Evolutionary conservation across 2,888 invertebrate species (phyloP).

Genomic region (Drosophila picticornis): DNA sequence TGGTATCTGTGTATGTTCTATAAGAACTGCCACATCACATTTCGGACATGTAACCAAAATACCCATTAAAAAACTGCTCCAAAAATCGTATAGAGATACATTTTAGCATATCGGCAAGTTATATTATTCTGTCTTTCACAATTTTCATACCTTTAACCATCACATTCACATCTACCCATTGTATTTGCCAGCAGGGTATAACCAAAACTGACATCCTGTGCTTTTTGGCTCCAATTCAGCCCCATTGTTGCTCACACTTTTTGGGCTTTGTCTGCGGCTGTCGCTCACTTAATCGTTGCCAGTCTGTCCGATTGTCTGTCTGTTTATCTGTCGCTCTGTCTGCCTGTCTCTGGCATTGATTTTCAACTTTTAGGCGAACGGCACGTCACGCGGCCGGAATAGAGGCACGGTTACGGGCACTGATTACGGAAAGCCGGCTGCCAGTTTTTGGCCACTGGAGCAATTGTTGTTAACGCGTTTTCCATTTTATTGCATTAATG

Average conservation of each 20-base stretch:
- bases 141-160: rapidly evolving
- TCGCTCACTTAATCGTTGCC: slow-evolving; percentile 70
- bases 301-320: slow-evolving; percentile 5
- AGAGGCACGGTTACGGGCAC: slow-evolving; percentile 18
- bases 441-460: slow-evolving; percentile 59
- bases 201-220: slow-evolving; percentile 29
- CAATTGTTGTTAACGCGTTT: slow-evolving; percentile 83
- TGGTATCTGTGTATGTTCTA: not conserved
- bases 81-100: not conserved
- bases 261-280: slow-evolving; percentile 59
- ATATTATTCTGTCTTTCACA: not conserved
- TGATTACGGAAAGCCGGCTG: slow-evolving; percentile 54
- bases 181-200: not conserved
- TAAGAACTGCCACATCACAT: not conserved
- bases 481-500: slow-evolving; percentile 83
- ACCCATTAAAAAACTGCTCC: not conserved
- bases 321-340: slow-evolving; percentile 3
- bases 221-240: slow-evolving; percentile 33
- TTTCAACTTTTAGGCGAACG: slow-evolving; percentile 67
- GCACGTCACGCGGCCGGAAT: slow-evolving; percentile 46
- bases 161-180: not conserved
- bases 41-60: not conserved
- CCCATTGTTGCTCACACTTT: slow-evolving; percentile 43
- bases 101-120: not conserved
- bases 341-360: slow-evolving; percentile 57